Base-by-base conservation (phyloP, 2,888 invertebrate genomes). In the Choreutis nemorana region DNA sequence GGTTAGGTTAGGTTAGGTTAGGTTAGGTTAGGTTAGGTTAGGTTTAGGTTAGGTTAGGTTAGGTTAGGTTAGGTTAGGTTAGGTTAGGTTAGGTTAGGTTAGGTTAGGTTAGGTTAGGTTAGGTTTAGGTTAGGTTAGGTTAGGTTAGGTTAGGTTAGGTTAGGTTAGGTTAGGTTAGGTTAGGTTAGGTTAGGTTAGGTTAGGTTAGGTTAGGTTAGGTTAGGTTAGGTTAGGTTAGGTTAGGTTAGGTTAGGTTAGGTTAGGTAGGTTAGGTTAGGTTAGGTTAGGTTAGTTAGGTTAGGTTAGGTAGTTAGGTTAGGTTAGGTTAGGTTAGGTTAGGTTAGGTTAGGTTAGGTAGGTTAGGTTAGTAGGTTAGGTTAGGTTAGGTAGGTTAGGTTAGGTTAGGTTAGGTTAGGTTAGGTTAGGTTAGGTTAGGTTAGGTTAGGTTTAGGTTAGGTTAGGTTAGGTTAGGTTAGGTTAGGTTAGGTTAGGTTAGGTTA, bases 1-100 rank as follows among this genome's bases (percentile, higher is more conserved):
- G 35, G 35, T 36, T 35, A 35, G 36, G 40, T 40, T 40, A 37
- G 40, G 40, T 40, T 40, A 40, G 40, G 40, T 40, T 40, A 40
- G 40, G 40, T 40, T 40, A 40, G 40, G 40, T 40, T 39, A 39
- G 39, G 36, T 39, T 40, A 40, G 40, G 40, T 40, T 40, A 40
- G 40, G 40, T 40, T 39, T 40, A 40, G 40, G 40, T 40, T 40
- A 40, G 40, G 40, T 40, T 40, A 40, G 40, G 37, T 40, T 39
- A 39, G 41, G 42, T 38, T 42, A 37, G 37, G 29, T 29, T 29
- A 29, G 29, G 41, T 37, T 42, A 38, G 37, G 41, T 37, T 42
- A 38, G 38, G 42, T 38, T 42, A 38, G 37, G 42, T 38, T 42
- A 38, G 37, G 42, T 41, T 39, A 39, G 41, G 39, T 41, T 36